Evolutionary conservation across 2,888 invertebrate genomes (phyloP), one percentile per base, ranked within the genome.

Genomic region (Drosophila histrio): DNA sequence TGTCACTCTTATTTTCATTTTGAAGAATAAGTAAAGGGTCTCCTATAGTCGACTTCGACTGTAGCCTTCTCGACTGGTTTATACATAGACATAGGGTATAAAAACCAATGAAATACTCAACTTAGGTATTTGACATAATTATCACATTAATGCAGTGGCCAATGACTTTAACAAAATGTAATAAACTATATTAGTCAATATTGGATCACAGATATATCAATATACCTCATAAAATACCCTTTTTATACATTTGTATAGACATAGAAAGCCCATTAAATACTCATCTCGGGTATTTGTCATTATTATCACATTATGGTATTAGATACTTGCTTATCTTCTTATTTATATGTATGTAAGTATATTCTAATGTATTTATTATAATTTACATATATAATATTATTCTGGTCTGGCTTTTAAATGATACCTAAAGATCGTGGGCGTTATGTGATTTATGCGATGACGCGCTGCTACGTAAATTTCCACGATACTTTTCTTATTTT

Each of bases 391-490:
- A 39, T 11, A 9, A 68, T 69, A 49, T 64, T 17, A 43, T 52
- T 67, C 47, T 60, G 38, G 56, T 67, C 47, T 60, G 38, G 17
- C 19, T 19, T 53, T 53, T 65, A 80, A 65, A 75, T 70, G 53
- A 41, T 39, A 43, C 13, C 47, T 28, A 59, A 41, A 57, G 69
- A 58, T 59, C 72, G 85, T 85, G 64, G 80, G 69, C 56, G 79
- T 38, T 38, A 11, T 34, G 46, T 66, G 79, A 85, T 81, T 85
- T 81, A 85, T 81, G 69, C 81, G 77, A 79, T 72, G 72, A 67
- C 85, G 81, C 76, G 57, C 11, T 38, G 61, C 66, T 34, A 52
- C 41, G 17, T 44, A 43, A 38, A 52, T 52, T 36, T 50, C n/a
- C 4, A 22, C 56, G 8, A 24, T 53, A 22, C 41, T 43, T 43